A percentile compares a stretch with the other conserved stretches of the same genome.
phyloP scores from a whole-genome alignment of 2,113 vertebrate genomes.

The Acrocephalus kingi region DNA sequence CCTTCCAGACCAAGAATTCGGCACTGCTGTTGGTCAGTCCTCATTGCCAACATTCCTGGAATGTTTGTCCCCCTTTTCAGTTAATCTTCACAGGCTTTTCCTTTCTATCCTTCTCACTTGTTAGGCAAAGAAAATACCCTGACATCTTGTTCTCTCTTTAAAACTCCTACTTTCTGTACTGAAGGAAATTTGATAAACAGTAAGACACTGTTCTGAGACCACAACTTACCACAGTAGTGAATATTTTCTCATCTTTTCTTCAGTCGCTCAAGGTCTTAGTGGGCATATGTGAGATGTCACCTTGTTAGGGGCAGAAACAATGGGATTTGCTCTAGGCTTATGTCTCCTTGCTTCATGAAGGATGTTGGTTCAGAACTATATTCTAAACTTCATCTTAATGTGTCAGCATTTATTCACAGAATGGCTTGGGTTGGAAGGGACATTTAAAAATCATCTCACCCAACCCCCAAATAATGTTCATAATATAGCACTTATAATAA shows the following conservation, averaged over 20 bases:
- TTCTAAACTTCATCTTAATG: background rate
- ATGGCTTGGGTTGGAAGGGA: background rate
- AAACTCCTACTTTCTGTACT: background rate
- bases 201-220: background rate
- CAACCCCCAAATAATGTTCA: background rate
- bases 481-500: background rate
- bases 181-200: background rate
- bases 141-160: background rate
- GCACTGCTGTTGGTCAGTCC: background rate
- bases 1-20: background rate
- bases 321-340: background rate
- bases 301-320: background rate
- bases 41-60: background rate
- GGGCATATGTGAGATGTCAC: background rate
- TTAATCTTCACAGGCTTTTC: background rate
- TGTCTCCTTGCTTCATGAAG: background rate
- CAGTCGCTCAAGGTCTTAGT: background rate
- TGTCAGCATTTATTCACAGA: background rate
- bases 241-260: background rate
- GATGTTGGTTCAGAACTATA: background rate
- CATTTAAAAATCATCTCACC: background rate
- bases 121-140: background rate
- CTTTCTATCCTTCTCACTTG: background rate
- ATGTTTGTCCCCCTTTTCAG: accelerated
- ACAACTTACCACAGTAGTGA: background rate